Base-by-base conservation (phyloP, 2,888 invertebrate genomes). In the Hipparchia sbordonii region DNA sequence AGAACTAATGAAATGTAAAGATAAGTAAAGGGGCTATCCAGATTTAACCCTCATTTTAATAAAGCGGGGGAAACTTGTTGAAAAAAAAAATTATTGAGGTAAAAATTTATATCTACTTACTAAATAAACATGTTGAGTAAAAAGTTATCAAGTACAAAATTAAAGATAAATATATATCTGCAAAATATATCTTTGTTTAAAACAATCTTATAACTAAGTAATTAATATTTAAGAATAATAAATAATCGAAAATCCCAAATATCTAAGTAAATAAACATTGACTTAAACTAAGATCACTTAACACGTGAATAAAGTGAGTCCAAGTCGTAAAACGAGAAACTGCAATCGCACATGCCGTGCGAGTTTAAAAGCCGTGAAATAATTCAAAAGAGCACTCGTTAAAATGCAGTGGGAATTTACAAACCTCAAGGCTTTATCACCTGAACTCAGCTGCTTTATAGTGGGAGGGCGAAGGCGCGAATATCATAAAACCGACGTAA, bases 351-450 rank as follows among this genome's bases (percentile, higher is more conserved):
- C 82, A 77, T 72, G 73, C 77, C 74, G 78, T 81, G 79, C 77
- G 80, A 84, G 85, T 85, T 88, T 86, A 90, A 89, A 87, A 85
- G 85, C 86, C 85, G 85, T 88, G 88, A 90, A 92, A 92, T 92
- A 90, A 92, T 91, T 89, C 88, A 90, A 88, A 89, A 87, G 87
- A 85, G 87, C 81, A 82, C 87, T 87, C 88, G 89, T 90, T 90
- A 89, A 91, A 92, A 88, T 85, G 87, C 89, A 86, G 81, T 86
- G 82, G 81, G 87, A 88, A 87, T 89, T 87, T 85, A 87, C 84
- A 82, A 88, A 89, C 88, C 87, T 84, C 85, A 83, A 83, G 81
- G 81, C 82, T 91, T 92, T 91, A 92, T 91, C 91, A 88, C 90
- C 88, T 87, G 84, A 82, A 84, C 80, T 82, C 85, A 85, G 84